Conservation (phyloP, 2,797 vertebrate species). For the Cyclopterus lumpus region DNA sequence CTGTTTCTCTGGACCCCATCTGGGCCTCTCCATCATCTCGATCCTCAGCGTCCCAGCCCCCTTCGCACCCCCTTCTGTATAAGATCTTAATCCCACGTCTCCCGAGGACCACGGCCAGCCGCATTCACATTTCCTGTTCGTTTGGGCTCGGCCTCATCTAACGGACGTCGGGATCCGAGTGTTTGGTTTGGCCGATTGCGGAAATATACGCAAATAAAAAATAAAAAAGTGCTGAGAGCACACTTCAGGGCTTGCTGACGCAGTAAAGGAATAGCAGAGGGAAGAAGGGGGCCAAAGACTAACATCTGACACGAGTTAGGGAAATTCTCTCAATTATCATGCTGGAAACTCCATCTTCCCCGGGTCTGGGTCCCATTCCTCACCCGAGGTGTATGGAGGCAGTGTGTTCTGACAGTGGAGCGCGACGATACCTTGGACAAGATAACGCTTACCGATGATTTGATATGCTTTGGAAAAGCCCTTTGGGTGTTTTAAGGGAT, state of each 20-base stretch:
- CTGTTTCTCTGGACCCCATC: conserved; percentile 15
- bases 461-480: not conserved
- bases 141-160: conserved; percentile 34
- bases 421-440: conserved; percentile 24
- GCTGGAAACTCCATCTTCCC: conserved; percentile 69
- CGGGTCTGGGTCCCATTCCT: conserved; percentile 11
- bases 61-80: conserved; percentile 16
- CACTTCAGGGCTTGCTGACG: conserved; percentile 70
- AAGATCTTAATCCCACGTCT: conserved; percentile 52
- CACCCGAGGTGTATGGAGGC: conserved; percentile 26
- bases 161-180: conserved; percentile 46
- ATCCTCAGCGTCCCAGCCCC: conserved; percentile 5
- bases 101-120: conserved; percentile 41
- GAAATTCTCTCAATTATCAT: conserved; percentile 71
- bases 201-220: conserved; percentile 53
- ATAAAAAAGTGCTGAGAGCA: conserved; percentile 76
- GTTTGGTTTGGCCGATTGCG: conserved; percentile 72
- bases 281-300: conserved; percentile 63
- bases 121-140: conserved; percentile 68
- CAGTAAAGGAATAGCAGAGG: conserved; percentile 65
- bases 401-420: conserved; percentile 42
- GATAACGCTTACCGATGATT: conserved; percentile 12
- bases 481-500: not conserved
- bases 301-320: conserved; percentile 80
- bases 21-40: conserved; percentile 2